These are phyloP conservation scores for Drepana falcataria DNA, from an alignment of 2,888 invertebrate genomes.

Conservation along the genomic window DNA sequence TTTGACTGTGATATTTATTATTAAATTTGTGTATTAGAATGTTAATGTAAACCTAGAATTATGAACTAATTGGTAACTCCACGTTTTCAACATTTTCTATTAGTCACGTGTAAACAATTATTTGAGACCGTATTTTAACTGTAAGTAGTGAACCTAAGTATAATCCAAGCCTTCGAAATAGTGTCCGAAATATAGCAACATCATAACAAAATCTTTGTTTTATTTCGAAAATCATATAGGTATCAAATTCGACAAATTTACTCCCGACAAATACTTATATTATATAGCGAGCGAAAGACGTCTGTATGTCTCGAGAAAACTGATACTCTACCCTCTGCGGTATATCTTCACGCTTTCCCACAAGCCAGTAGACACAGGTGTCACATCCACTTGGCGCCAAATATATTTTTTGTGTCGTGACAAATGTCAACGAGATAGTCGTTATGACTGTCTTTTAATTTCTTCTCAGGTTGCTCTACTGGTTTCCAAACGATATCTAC, in stretches of 20 bases:
- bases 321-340: no score
- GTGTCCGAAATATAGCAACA: constrained; percentile 57
- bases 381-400: no score
- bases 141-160: constrained; percentile 27
- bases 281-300: no score
- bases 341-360: no score
- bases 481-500: no score
- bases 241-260: constrained; percentile 1
- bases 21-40: constrained; percentile 72
- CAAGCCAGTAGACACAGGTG: no score
- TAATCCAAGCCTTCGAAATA: constrained; percentile 45
- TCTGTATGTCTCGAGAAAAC: no score
- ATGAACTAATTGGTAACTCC: constrained; percentile 19
- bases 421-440: no score
- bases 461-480: no score
- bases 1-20: constrained; percentile 78
- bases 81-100: constrained; percentile 25
- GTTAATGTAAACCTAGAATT: constrained; percentile 46
- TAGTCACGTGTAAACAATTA: constrained; percentile 22
- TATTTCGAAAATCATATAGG: constrained; percentile 19
- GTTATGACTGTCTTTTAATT: no score
- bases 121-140: constrained; percentile 23
- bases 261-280: constrained; percentile 2
- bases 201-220: constrained; percentile 42
- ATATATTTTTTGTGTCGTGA: no score